Conservation (phyloP, 2,113 vertebrate species). For the Halcyon senegalensis region DNA sequence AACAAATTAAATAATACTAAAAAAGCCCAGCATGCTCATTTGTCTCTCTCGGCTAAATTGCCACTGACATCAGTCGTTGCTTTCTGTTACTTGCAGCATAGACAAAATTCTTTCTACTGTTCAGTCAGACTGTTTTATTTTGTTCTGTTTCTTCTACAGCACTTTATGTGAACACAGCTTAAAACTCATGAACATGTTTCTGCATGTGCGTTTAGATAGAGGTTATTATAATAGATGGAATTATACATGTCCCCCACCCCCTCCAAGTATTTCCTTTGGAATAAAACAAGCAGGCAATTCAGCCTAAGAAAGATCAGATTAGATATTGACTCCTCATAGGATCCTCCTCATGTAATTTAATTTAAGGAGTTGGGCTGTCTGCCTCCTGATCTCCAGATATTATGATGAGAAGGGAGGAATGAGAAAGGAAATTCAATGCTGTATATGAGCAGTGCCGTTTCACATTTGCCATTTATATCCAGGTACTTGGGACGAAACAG, state of each 20-base stretch:
- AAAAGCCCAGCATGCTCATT: not conserved
- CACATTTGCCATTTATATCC: not conserved
- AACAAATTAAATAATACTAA: not conserved
- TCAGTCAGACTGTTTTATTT: not conserved
- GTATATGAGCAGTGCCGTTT: accelerated
- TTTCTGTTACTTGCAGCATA: not conserved
- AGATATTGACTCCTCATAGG: accelerated
- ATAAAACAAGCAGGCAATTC: not conserved
- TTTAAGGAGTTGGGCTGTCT: not conserved
- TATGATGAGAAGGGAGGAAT: not conserved
- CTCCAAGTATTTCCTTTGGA: not conserved
- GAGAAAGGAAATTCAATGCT: not conserved
- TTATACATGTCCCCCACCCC: accelerated
- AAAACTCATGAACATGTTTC: not conserved
- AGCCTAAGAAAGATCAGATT: not conserved
- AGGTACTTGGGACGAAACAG: not conserved
- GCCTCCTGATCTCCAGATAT: not conserved
- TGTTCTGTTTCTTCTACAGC: not conserved
- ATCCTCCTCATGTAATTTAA: not conserved
- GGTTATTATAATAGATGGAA: not conserved
- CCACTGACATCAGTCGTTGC: not conserved
- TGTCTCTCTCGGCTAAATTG: not conserved
- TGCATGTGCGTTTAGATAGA: accelerated
- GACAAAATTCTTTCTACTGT: not conserved
- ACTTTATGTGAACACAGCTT: not conserved